phyloP scores from a whole-genome alignment of 35 echinoderm and acorn worm species.

The Ptychodera flava region DNA sequence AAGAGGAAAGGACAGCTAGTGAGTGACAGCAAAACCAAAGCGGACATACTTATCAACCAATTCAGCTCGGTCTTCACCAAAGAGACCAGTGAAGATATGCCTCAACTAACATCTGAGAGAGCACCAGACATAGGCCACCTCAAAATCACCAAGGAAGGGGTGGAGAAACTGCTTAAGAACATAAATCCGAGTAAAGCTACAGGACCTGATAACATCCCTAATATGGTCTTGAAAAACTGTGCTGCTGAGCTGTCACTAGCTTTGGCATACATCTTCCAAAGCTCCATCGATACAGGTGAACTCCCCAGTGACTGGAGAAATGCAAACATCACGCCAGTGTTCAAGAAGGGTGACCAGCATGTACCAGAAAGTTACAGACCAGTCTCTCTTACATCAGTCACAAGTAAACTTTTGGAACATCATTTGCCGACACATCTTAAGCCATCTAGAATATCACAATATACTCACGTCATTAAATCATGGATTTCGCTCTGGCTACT shows the following conservation, averaged over 20 bases:
- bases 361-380: constrained; percentile 7
- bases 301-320: constrained; percentile 42
- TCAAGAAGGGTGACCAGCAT: constrained; percentile 37
- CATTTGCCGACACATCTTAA: constrained; percentile 30
- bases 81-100: constrained; percentile 10
- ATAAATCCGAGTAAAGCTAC: constrained; percentile 35
- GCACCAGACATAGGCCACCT: constrained; percentile 4
- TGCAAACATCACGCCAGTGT: constrained; percentile 37
- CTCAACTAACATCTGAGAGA: neutral
- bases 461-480: constrained; percentile 27
- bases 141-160: neutral
- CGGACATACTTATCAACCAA: constrained; percentile 16
- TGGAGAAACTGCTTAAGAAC: constrained; percentile 31
- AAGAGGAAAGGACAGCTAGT: neutral
- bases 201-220: constrained; percentile 18
- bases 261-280: constrained; percentile 39
- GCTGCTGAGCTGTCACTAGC: constrained; percentile 20
- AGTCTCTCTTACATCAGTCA: constrained; percentile 9
- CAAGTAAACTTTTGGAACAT: constrained; percentile 14
- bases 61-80: constrained; percentile 18
- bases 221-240: constrained; percentile 29
- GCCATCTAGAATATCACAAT: constrained; percentile 30
- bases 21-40: neutral
- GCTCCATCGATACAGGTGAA: constrained; percentile 26
- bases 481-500: constrained; percentile 43